Percentiles rank a stretch among this genome's conserved stretches.
phyloP scores from a whole-genome alignment of 37 sponge, comb jelly and placozoan species.

The Petrosia ficiformis region DNA sequence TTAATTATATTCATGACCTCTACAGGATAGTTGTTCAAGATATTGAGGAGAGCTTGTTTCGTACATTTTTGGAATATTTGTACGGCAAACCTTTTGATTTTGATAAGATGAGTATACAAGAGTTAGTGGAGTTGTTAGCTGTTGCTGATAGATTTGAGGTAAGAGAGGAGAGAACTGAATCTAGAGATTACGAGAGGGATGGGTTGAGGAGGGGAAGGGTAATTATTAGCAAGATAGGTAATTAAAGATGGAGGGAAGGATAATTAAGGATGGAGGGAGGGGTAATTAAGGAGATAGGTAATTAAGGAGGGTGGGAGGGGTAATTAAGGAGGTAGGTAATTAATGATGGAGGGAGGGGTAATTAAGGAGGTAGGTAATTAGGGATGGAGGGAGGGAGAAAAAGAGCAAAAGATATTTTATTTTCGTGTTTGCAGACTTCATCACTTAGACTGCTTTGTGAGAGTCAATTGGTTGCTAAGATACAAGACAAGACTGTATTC shows the following conservation, averaged over 20 bases:
- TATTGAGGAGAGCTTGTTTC: constrained; percentile 40
- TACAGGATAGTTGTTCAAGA: constrained; percentile 41
- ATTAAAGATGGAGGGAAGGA: too few relatives aligned
- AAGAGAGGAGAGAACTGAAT: too few relatives aligned
- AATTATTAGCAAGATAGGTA: too few relatives aligned
- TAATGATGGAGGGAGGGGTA: too few relatives aligned
- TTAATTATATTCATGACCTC: neutral
- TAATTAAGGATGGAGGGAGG: too few relatives aligned
- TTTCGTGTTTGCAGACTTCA: constrained; percentile 14
- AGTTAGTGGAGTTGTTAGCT: constrained; percentile 47
- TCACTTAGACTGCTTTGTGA: constrained; percentile 39
- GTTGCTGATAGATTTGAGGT: constrained; percentile 47
- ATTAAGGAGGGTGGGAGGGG: too few relatives aligned
- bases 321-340: too few relatives aligned
- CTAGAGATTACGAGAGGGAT: neutral
- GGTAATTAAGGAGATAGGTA: too few relatives aligned
- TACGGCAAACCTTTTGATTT: constrained; percentile 40
- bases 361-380: too few relatives aligned
- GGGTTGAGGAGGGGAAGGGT: neutral
- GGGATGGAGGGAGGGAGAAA: too few relatives aligned
- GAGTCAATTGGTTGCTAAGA: constrained; percentile 21
- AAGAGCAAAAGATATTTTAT: neutral
- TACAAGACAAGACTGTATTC: constrained; percentile 45
- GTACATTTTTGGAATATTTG: constrained; percentile 42
- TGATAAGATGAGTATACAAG: constrained; percentile 16